Conservation (phyloP, 1,140 invertebrate species). For the Dendroctonus ponderosae region DNA sequence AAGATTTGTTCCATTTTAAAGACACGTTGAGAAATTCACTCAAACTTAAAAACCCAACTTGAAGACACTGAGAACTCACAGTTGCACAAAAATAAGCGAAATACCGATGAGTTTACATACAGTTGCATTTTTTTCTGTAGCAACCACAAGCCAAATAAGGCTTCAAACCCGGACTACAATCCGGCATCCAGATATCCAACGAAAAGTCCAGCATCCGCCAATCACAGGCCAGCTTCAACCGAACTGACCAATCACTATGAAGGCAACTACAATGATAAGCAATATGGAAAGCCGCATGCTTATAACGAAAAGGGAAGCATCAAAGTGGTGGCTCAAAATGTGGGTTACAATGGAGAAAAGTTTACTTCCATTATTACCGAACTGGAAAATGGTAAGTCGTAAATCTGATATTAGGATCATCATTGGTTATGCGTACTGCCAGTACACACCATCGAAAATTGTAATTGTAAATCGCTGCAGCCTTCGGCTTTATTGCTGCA, state of each 20-base stretch:
- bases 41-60: too few species aligned
- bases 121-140: too few species aligned
- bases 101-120: too few species aligned
- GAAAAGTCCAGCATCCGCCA: neutral
- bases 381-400: conserved; percentile 43
- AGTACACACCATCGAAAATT: conserved; percentile 34
- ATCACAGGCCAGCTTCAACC: conserved; percentile 17
- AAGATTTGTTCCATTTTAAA: too few species aligned
- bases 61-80: too few species aligned
- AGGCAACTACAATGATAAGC: conserved; percentile 27
- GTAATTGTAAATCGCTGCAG: conserved; percentile 23
- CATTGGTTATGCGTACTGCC: conserved; percentile 36
- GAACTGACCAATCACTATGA: conserved; percentile 22
- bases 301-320: conserved; percentile 11
- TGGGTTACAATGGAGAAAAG: conserved; percentile 41
- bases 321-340: conserved; percentile 39
- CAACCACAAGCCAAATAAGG: too few species aligned
- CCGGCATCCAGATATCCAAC: neutral
- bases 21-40: too few species aligned
- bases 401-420: neutral
- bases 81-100: too few species aligned
- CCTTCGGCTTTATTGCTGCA: conserved; percentile 19
- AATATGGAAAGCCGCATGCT: conserved; percentile 12
- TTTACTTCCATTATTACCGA: conserved; percentile 48
- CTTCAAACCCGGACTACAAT: too few species aligned